Evolutionary conservation across 2,888 invertebrate species (phyloP), one percentile per base, ranked within the genome.

Genomic region (Caenorhabditis zanzibari): DNA sequence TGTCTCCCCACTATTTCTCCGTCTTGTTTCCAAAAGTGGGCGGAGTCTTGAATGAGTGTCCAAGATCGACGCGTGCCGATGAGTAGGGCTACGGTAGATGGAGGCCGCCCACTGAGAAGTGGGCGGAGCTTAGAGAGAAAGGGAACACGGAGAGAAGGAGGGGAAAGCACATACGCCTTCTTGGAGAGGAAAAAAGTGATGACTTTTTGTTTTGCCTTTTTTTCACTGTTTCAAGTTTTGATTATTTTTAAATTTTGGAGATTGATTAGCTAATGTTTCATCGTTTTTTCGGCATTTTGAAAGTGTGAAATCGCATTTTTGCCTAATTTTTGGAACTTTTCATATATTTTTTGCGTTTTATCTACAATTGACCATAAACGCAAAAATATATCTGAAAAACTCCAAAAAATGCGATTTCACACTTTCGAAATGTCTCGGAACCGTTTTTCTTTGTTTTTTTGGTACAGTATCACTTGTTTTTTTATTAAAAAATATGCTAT

Each of bases 61-160:
- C 35, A 32, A 52, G 49, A 61, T 10, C 24, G 68, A 32, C 68
- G 68, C 68, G 68, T 68, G 68, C 54, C 54, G 68, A 68, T 68
- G 68, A 68, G 68, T 68, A n/a, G n/a, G n/a, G n/a, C n/a, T n/a
- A n/a, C n/a, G n/a, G n/a, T 68, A 41, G 35, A 22, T 12, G 32
- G 19, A 47, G 28, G 44, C 44, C 47, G 64, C 44, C 44, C 44
- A 41, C 44, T 35, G 59, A 59, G 59, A 59, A 59, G 38, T 59
- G 59, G 59, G 59, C 59, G 59, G 59, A 59, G 59, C 47, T 47
- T 59, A 38, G 35, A 38, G 16, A 22, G 35, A 5, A 26, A 14
- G 4, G 10, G 54, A 26, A 26, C 24, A 26, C 28, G 59, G 35
- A 56, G 26, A 12, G 26, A 54, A 26, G 1, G 22, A 19, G 35